Evolutionary conservation across 2,797 vertebrate genomes (phyloP).

Genomic region (Rhinatrema bivittatum): DNA sequence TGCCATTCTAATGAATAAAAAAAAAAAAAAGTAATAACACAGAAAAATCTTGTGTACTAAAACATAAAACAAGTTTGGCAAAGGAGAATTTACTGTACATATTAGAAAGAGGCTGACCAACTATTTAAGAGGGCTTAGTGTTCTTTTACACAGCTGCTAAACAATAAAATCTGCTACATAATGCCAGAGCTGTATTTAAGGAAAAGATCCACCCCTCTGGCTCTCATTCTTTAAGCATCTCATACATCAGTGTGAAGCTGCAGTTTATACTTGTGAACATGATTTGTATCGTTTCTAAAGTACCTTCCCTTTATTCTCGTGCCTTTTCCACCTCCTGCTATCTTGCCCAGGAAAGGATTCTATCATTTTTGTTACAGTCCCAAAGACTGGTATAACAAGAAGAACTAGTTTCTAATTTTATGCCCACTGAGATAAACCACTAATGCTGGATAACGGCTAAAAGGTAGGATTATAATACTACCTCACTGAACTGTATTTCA

Average conservation of each 20-base stretch:
- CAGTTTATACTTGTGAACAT: background rate
- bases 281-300: slow-evolving; percentile 38
- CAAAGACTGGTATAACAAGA: slow-evolving; percentile 59
- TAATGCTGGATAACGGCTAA: slow-evolving; percentile 66
- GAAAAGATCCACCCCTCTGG: slow-evolving; percentile 11
- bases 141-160: slow-evolving; percentile 19
- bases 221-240: slow-evolving; percentile 19
- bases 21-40: slow-evolving; percentile 32
- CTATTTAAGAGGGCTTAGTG: background rate
- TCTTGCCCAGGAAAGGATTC: slow-evolving; percentile 32
- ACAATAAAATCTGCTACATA: slow-evolving; percentile 12
- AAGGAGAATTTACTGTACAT: slow-evolving; percentile 26
- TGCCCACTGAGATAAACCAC: slow-evolving; percentile 68
- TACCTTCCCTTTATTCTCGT: slow-evolving; percentile 31
- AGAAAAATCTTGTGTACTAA: slow-evolving; percentile 35
- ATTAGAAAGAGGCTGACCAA: slow-evolving; percentile 13
- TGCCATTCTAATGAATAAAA: slow-evolving; percentile 63
- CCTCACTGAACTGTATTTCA: slow-evolving; percentile 63
- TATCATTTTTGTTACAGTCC: slow-evolving; percentile 41
- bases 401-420: slow-evolving; percentile 72
- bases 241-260: slow-evolving; percentile 13
- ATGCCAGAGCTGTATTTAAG: slow-evolving; percentile 2
- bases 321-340: slow-evolving; percentile 13
- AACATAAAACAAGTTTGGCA: slow-evolving; percentile 10
- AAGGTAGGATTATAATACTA: slow-evolving; percentile 67